These are phyloP conservation scores for Spicauda simplicius DNA, from an alignment of 2,888 invertebrate genomes.

Conservation along the genomic window DNA sequence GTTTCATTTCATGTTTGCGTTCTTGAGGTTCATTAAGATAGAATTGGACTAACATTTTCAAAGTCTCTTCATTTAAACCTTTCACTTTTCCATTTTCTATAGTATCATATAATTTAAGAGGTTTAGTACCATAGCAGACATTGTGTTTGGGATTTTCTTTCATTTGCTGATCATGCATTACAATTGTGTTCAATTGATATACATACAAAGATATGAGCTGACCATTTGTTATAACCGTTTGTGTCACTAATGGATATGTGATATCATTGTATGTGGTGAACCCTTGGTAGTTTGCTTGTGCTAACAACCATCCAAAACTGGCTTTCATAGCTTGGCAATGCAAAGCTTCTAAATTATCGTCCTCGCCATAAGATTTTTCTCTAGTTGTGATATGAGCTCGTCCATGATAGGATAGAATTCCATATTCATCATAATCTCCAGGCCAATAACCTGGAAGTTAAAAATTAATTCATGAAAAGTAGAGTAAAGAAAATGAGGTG, in stretches of 20 bases:
- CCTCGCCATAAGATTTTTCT: constrained; percentile 73
- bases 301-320: constrained; percentile 92
- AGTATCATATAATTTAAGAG: constrained; percentile 89
- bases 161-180: constrained; percentile 86
- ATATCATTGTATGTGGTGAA: constrained; percentile 96
- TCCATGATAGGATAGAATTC: constrained; percentile 89
- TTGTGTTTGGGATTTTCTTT: constrained; percentile 89
- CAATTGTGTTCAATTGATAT: constrained; percentile 96
- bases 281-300: constrained; percentile 93
- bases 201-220: constrained; percentile 93
- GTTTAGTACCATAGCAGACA: constrained; percentile 91
- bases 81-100: constrained; percentile 89
- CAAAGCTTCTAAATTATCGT: constrained; percentile 86
- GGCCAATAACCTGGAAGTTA: constrained; percentile 91
- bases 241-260: constrained; percentile 95
- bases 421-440: constrained; percentile 91
- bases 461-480: background rate
- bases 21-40: constrained; percentile 89
- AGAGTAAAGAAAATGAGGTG: too few species aligned
- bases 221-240: constrained; percentile 95
- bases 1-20: constrained; percentile 87
- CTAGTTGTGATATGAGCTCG: constrained; percentile 85
- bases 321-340: constrained; percentile 90
- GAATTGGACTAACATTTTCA: constrained; percentile 89
- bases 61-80: constrained; percentile 92